phyloP scores from a whole-genome alignment of 1,140 invertebrate species.

The Musca vetustissima region DNA sequence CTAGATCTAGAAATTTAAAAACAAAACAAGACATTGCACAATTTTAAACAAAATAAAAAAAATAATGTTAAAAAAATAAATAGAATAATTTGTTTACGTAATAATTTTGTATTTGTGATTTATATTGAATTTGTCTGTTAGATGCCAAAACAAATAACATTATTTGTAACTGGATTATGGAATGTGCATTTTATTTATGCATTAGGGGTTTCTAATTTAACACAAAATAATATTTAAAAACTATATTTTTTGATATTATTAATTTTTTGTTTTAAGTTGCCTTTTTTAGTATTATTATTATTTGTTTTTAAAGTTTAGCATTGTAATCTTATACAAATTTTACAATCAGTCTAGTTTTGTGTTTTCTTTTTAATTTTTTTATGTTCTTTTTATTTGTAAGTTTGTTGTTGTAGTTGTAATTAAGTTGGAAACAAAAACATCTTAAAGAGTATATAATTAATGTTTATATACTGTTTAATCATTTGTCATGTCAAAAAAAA shows the following conservation, averaged over 20 bases:
- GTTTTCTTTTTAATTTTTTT: constrained; percentile 6
- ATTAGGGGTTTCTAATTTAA: background rate
- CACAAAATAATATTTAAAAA: background rate
- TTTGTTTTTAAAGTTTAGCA: background rate
- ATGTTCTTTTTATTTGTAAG: constrained; percentile 4
- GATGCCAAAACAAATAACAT: background rate
- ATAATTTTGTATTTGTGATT: constrained; percentile 19
- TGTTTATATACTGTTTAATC: background rate
- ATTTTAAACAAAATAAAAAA: too few species aligned
- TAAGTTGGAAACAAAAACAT: constrained; percentile 16
- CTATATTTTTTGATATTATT: background rate
- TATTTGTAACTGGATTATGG: constrained; percentile 9
- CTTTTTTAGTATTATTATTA: background rate
- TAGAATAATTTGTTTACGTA: background rate
- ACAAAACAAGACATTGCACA: background rate
- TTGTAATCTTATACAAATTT: constrained; percentile 24
- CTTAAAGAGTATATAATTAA: constrained; percentile 33
- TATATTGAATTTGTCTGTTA: background rate
- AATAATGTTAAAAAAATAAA: constrained; percentile 6
- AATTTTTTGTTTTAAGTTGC: background rate
- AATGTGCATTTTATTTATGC: constrained; percentile 14
- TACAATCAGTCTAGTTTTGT: constrained; percentile 24
- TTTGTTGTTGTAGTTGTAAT: constrained; percentile 1
- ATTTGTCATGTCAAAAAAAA: constrained; percentile 18
- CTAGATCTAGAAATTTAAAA: too few species aligned